These are phyloP conservation scores for Lasioglossum figueresi DNA, from an alignment of 2,888 invertebrate species.

Conservation along the genomic window DNA sequence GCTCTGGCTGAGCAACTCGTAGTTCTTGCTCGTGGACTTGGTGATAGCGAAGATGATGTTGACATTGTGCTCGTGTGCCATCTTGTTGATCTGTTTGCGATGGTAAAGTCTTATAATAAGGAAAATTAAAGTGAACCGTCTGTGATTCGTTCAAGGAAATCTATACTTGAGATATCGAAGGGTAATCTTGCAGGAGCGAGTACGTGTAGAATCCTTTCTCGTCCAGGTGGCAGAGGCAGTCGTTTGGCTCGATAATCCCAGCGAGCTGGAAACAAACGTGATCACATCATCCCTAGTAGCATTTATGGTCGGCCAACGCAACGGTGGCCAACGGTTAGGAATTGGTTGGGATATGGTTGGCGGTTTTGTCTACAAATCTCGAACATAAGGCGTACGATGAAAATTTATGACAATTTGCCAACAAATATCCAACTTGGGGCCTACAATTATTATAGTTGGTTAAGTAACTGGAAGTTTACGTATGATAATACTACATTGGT, in stretches of 20 bases:
- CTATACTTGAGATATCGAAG: slow-evolving; percentile 88
- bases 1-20: slow-evolving; percentile 76
- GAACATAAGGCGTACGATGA: too few species aligned
- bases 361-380: too few species aligned
- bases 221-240: slow-evolving; percentile 88
- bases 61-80: slow-evolving; percentile 88
- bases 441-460: too few species aligned
- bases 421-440: too few species aligned
- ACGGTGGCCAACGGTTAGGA: too few species aligned
- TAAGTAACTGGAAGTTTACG: too few species aligned
- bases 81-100: slow-evolving; percentile 85
- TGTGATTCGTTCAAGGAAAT: not conserved
- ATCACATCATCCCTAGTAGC: not conserved
- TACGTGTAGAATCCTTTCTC: slow-evolving; percentile 86
- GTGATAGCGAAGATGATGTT: slow-evolving; percentile 92
- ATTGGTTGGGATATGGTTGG: too few species aligned
- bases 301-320: too few species aligned
- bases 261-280: slow-evolving; percentile 84
- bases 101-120: not conserved
- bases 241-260: slow-evolving; percentile 89
- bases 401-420: too few species aligned
- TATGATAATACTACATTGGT: too few species aligned
- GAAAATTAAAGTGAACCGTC: not conserved
- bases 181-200: slow-evolving; percentile 89
- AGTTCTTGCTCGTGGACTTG: slow-evolving; percentile 75